Base-by-base conservation (phyloP, 2,888 invertebrate genomes). In the Tricholauxania praeusta region DNA sequence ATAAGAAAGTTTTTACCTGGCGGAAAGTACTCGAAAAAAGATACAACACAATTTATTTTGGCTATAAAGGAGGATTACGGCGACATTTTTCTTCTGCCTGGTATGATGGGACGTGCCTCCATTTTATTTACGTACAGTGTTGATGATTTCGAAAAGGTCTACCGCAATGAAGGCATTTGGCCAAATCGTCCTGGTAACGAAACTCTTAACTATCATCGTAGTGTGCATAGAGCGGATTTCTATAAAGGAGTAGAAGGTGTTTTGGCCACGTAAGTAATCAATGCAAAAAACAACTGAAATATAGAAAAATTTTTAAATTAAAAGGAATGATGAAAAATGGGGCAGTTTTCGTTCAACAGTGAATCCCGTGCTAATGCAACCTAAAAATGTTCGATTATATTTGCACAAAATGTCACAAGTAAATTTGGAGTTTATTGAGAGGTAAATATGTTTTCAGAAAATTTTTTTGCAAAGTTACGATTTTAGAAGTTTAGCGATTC, bases 321-420 rank as follows among this genome's bases (percentile, higher is more conserved):
- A 5, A 15, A 77, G 77, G 2, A 76, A 78, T 73, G 93, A 92
- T 1, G 88, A 90, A 15, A 88, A 90, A 77, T 93, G 93, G 93
- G 89, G 90, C 55, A 88, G 90, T 68, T 89, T 93, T 77, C 89
- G 93, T 17, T 89, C 90, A 0, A 91, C 90, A 74, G 91, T 92
- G 0, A 93, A 93, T 83, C 91, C 91, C 67, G 89, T 91, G 51
- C 87, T 93, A 83, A 85, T 93, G 83, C 90, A 91, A 79, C 91
- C 92, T 0, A 90, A 91, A 76, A 84, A 89, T 74, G 87, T 89
- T 1, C 89, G 89, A 80, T 82, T 89, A 1, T 91, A 91, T 76
- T 80, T 89, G 5, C 86, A 88, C 2, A 87, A 86, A 12, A 85
- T 91, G 71, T 88, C 89, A 72, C 86, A 88, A 73, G 89, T 91